Conservation (phyloP, 2,797 vertebrate genomes). For the Gymnothorax reevesii region DNA sequence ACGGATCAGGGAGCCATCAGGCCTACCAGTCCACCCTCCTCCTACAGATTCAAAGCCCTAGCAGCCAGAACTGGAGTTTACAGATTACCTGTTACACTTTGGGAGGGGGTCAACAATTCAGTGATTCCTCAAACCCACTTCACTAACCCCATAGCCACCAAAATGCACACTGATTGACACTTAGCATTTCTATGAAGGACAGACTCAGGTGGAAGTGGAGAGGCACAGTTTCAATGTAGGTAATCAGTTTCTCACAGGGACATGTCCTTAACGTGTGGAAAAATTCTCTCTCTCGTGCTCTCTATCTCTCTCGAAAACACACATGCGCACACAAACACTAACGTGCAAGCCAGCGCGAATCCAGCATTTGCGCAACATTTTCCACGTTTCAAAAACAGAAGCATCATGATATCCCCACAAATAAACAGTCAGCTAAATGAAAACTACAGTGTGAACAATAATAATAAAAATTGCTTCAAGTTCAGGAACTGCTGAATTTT, state of each 20-base stretch:
- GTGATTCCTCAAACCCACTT: constrained; percentile 22
- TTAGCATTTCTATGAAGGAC: background rate
- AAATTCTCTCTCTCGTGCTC: background rate
- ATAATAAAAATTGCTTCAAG: background rate
- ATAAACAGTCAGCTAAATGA: background rate
- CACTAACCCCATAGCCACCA: constrained; percentile 31
- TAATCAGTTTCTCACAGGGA: background rate
- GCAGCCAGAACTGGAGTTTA: constrained; percentile 45
- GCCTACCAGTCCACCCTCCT: constrained; percentile 50
- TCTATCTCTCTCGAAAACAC: too few relatives aligned
- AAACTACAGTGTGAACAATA: background rate
- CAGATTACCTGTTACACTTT: constrained; percentile 61
- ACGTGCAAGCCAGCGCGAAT: background rate
- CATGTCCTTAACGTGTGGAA: background rate
- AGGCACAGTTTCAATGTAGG: background rate
- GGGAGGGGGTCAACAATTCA: background rate
- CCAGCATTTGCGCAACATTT: background rate
- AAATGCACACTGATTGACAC: background rate
- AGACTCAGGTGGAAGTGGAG: background rate
- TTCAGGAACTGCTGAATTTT: background rate
- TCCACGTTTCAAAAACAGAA: background rate
- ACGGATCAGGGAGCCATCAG: constrained; percentile 56
- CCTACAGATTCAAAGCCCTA: constrained; percentile 41
- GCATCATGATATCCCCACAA: background rate
- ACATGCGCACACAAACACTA: too few relatives aligned